Conservation (phyloP, 2,888 invertebrate species). For the Hydraecia micacea region DNA sequence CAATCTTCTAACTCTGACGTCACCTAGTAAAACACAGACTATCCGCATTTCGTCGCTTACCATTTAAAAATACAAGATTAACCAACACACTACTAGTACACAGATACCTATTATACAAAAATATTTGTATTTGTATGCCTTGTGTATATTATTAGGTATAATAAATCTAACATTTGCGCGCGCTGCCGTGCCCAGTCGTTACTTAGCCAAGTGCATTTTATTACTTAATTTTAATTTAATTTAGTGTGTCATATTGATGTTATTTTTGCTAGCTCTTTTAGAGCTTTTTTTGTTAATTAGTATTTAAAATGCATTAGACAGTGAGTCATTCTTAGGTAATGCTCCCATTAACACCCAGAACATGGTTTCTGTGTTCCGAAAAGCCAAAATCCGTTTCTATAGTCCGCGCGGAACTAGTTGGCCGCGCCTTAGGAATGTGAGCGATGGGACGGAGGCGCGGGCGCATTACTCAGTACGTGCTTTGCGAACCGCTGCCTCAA, state of each 20-base stretch:
- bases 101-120: constrained; percentile 89
- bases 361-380: neutral
- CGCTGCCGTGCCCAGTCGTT: constrained; percentile 79
- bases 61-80: constrained; percentile 84
- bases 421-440: no score
- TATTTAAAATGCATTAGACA: constrained; percentile 6
- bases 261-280: constrained; percentile 35
- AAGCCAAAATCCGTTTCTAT: neutral
- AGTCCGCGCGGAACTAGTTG: no score
- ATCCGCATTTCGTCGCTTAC: constrained; percentile 53
- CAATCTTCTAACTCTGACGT: constrained; percentile 22
- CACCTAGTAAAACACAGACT: constrained; percentile 24
- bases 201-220: constrained; percentile 62
- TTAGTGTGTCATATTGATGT: constrained; percentile 53
- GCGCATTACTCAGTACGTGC: no score
- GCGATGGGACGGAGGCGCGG: no score
- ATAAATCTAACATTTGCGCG: constrained; percentile 82
- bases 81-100: constrained; percentile 88
- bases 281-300: constrained; percentile 15
- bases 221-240: constrained; percentile 41
- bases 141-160: constrained; percentile 82
- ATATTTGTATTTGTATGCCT: constrained; percentile 88
- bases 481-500: no score
- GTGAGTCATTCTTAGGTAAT: neutral
- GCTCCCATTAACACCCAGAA: constrained; percentile 6